These are phyloP conservation scores for Microcebus murinus DNA, from an alignment of 2,113 vertebrate species.

Conservation along the genomic window DNA sequence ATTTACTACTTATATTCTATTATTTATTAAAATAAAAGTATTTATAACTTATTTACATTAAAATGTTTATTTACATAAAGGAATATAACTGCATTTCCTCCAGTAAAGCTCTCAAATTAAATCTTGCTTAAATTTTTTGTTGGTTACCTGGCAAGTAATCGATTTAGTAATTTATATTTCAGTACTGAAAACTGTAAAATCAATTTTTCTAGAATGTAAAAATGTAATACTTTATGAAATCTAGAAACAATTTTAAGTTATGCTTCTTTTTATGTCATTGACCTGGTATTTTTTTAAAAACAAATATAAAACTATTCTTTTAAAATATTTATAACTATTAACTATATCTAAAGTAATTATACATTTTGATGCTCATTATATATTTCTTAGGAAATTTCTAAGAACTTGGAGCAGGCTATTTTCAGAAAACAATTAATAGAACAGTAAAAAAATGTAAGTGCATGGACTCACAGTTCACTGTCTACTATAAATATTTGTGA, in stretches of 20 bases:
- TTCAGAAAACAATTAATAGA: constrained; percentile 37
- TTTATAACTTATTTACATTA: neutral
- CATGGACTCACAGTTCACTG: neutral
- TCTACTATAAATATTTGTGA: neutral
- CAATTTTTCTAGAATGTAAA: constrained; percentile 38
- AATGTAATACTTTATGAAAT: neutral
- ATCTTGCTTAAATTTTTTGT: neutral
- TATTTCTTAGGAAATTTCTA: neutral
- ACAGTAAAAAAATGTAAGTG: neutral
- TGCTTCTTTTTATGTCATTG: constrained; percentile 24
- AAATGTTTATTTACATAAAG: constrained; percentile 15
- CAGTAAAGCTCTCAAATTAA: neutral
- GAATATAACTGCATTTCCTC: constrained; percentile 16
- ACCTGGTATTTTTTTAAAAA: neutral
- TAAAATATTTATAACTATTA: constrained; percentile 12
- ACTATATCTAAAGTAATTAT: neutral
- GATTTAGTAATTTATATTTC: neutral
- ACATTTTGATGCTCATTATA: neutral
- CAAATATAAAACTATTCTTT: neutral
- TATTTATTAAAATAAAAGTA: neutral
- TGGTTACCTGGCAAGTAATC: neutral
- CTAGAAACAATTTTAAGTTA: neutral
- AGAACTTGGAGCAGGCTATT: neutral
- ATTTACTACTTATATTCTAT: neutral
- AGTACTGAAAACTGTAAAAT: constrained; percentile 23